Base-by-base conservation (phyloP, 2,888 invertebrate species). In the Leucozona laternaria region DNA sequence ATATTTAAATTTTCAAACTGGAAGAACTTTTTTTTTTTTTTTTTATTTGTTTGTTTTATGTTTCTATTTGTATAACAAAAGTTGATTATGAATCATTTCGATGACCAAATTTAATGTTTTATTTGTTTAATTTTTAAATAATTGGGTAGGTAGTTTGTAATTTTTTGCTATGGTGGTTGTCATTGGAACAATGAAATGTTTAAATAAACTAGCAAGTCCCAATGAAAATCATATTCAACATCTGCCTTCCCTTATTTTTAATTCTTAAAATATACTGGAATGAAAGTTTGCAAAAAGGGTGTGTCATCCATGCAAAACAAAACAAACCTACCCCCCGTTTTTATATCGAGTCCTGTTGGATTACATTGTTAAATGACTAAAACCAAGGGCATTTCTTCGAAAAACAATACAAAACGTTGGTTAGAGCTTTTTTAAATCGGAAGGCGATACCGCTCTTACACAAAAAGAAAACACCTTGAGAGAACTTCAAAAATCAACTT, bases 1-100 rank as follows among this genome's bases (percentile, higher is more conserved):
- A 58, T n/a, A 66, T 72, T 58, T 58, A 34, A 60, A 50, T 17
- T 53, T 66, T 48, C 25, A 43, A 62, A 15, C 11, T 43, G 25
- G 43, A 25, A 22, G 37, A 22, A 37, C n/a, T 17, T 57, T 34
- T 20, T 58, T 0, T 22, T 31, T 31, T 5, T 11, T 17, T 40
- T 15, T 37, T 13, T 20, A 6, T 22, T 13, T 20, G 4, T 22
- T 43, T 40, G 25, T 28, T 43, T 43, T 62, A n/a, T 62, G 7
- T 62, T 43, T 34, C 6, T 7, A 37, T 37, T 37, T 37, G 58
- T 58, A 15, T 13, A 34, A 22, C 2, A 60, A 60, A 37, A 45
- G 13, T 64, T 5, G 17, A 43, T 37, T 68, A 68, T 68, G 68
- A 68, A 53, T 68, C 68, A 66, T 31, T 66, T 66, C 1, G 66